A percentile compares a stretch with the other conserved stretches of the same genome.
phyloP scores from a whole-genome alignment of 1,140 invertebrate species.

The Thaumetopoea pityocampa region DNA sequence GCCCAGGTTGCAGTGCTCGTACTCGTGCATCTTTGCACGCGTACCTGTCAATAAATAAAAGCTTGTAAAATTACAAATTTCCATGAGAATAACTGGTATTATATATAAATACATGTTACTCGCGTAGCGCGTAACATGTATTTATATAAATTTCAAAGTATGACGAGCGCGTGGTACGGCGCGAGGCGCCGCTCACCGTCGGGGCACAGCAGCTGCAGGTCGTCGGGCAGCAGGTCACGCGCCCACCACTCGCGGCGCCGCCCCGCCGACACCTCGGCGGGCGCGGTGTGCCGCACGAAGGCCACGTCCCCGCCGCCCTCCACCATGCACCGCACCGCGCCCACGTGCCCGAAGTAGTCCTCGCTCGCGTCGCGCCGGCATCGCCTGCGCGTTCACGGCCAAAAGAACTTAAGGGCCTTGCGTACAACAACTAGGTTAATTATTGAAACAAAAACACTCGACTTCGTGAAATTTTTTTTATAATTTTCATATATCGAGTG shows the following conservation, averaged over 20 bases:
- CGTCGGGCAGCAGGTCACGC: conserved; percentile 91
- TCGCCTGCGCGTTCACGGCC: conserved; percentile 27
- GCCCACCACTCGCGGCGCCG: conserved; percentile 95
- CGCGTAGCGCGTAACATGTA: too few species aligned
- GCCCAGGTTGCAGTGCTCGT: conserved; percentile 91
- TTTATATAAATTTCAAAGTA: too few species aligned
- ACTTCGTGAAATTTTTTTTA: too few species aligned
- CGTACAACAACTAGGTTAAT: too few species aligned
- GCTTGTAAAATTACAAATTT: not conserved
- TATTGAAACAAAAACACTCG: too few species aligned
- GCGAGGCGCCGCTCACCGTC: too few species aligned
- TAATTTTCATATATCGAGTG: too few species aligned
- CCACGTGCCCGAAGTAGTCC: conserved; percentile 78
- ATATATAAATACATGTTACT: not conserved
- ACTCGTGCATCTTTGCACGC: conserved; percentile 86
- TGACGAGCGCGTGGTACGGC: too few species aligned
- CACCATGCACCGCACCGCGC: conserved; percentile 94
- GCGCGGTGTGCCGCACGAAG: conserved; percentile 95
- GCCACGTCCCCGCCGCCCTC: conserved; percentile 97
- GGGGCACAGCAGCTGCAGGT: conserved; percentile 95
- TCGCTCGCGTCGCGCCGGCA: conserved; percentile 62
- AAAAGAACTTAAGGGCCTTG: not conserved
- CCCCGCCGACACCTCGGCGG: conserved; percentile 93
- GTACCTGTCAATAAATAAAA: conserved; percentile 76
- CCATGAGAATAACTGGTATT: too few species aligned